Conservation (phyloP, 2,113 vertebrate species). For the Cyanocitta stelleri region DNA sequence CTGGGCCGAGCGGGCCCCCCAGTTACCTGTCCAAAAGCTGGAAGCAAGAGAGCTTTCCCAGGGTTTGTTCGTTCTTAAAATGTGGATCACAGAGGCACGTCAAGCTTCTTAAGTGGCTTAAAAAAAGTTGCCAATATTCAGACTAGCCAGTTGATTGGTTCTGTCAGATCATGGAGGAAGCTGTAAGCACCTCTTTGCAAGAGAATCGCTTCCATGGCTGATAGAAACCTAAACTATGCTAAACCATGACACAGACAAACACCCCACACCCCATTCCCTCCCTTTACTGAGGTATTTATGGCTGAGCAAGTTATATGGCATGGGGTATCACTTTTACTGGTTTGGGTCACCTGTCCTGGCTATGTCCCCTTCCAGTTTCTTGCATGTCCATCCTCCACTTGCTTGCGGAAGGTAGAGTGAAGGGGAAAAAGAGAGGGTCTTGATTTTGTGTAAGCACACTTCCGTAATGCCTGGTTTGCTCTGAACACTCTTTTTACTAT, state of each 20-base stretch:
- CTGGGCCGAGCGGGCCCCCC: too few relatives aligned
- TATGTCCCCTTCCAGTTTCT: not conserved
- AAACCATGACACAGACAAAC: not conserved
- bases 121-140: too few relatives aligned
- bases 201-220: too few relatives aligned
- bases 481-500: not conserved
- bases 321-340: not conserved
- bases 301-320: not conserved
- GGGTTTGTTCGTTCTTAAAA: too few relatives aligned
- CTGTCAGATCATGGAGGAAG: too few relatives aligned
- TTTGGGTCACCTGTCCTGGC: not conserved
- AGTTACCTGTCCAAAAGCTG: too few relatives aligned
- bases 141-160: too few relatives aligned
- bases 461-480: not conserved
- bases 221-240: too few relatives aligned
- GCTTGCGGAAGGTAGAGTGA: fast-evolving
- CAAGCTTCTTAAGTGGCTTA: too few relatives aligned
- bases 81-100: too few relatives aligned
- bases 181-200: too few relatives aligned
- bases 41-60: too few relatives aligned
- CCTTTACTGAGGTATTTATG: not conserved
- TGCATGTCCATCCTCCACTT: fast-evolving
- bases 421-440: not conserved
- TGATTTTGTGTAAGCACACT: not conserved
- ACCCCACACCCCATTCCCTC: fast-evolving